Percentiles rank a stretch among this genome's conserved stretches.
Evolutionary conservation across 2,797 vertebrate species (phyloP).

Genomic region (Channallabes apus): DNA sequence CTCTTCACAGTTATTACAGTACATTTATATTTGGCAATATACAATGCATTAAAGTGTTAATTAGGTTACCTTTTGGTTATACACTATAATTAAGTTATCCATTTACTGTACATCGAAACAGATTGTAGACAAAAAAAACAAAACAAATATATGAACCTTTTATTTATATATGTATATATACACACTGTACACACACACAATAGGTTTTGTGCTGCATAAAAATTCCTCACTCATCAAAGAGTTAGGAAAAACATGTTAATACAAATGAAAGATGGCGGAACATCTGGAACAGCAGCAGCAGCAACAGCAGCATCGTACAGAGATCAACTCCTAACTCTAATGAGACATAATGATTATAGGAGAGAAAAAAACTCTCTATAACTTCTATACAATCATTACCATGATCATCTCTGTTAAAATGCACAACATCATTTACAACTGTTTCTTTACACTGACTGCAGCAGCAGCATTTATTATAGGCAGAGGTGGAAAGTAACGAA

Average conservation of each 20-base stretch:
- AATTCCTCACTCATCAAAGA: too few species aligned
- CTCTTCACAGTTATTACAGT: neutral
- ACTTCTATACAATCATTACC: neutral
- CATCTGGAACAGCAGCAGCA: slow-evolving; percentile 34
- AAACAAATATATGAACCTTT: neutral
- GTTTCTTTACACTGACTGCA: neutral
- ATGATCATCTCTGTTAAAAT: neutral
- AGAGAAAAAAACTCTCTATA: neutral
- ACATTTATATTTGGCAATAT: neutral
- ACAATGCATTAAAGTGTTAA: neutral
- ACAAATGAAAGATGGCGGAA: slow-evolving; percentile 33
- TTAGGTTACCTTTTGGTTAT: neutral
- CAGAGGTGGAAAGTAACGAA: too few species aligned
- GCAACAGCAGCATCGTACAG: neutral
- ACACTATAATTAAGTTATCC: neutral
- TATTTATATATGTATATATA: too few species aligned
- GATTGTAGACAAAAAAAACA: neutral
- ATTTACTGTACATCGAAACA: neutral
- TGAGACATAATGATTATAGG: neutral
- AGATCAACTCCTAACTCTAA: neutral
- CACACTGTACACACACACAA: too few species aligned
- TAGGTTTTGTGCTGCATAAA: too few species aligned
- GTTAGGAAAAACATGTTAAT: slow-evolving; percentile 4
- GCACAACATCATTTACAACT: neutral
- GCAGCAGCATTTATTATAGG: neutral